phyloP scores from a whole-genome alignment of 2,888 invertebrate genomes.

The Cyclophora punctaria region DNA sequence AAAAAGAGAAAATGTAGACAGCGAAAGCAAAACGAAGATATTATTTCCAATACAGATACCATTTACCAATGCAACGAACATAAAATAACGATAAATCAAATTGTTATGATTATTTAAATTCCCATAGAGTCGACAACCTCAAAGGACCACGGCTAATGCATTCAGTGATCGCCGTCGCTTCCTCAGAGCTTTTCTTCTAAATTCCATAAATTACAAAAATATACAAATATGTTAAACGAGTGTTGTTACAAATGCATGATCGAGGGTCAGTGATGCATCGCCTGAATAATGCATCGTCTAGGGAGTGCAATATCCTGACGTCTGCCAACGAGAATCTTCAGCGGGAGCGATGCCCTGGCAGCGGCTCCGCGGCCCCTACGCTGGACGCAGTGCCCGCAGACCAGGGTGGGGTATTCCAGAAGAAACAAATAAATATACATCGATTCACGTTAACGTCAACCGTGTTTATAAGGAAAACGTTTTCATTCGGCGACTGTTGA shows the following conservation, averaged over 20 bases:
- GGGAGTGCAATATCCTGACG: conserved; percentile 54
- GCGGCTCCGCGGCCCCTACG: conserved; percentile 2
- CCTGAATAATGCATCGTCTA: conserved; percentile 49
- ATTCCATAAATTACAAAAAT: conserved; percentile 22
- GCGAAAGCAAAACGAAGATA: too few species aligned
- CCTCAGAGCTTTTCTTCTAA: conserved; percentile 4
- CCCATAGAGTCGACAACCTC: not conserved
- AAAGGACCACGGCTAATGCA: not conserved
- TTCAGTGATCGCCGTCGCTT: conserved; percentile 5
- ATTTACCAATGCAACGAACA: too few species aligned
- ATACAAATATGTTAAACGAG: conserved; percentile 18
- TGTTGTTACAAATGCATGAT: conserved; percentile 23
- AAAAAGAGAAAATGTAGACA: too few species aligned
- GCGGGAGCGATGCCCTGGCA: conserved; percentile 38
- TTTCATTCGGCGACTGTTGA: not conserved
- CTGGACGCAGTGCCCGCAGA: conserved; percentile 2
- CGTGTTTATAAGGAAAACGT: not conserved
- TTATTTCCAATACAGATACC: too few species aligned
- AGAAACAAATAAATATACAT: conserved; percentile 5
- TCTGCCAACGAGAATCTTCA: conserved; percentile 37
- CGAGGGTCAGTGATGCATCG: conserved; percentile 50
- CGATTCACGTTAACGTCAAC: not conserved
- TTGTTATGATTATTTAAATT: too few species aligned
- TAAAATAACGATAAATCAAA: too few species aligned
- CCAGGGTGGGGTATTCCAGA: conserved; percentile 11